Evolutionary conservation across 2,113 vertebrate genomes (phyloP).

Genomic region (Callipepla californica): DNA sequence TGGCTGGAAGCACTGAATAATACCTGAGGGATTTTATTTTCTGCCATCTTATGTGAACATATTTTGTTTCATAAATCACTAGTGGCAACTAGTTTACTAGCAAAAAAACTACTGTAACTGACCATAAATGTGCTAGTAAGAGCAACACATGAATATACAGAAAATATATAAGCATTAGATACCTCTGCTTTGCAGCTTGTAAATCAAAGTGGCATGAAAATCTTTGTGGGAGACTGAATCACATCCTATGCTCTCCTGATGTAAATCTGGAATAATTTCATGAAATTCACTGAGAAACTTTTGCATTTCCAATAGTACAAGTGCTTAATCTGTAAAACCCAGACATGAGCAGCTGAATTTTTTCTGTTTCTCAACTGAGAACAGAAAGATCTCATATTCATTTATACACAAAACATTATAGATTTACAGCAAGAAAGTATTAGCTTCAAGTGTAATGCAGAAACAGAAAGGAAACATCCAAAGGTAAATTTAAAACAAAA

Average conservation of each 20-base stretch:
- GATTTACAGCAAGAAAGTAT: slow-evolving; percentile 53
- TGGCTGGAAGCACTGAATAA: background rate
- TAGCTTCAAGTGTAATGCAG: slow-evolving; percentile 39
- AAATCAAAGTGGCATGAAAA: slow-evolving; percentile 29
- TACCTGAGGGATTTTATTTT: background rate
- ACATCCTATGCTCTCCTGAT: background rate
- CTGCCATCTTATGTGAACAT: background rate
- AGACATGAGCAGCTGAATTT: slow-evolving; percentile 5
- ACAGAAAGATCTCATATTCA: slow-evolving; percentile 29
- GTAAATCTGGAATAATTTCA: background rate
- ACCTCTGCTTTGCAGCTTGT: slow-evolving; percentile 27
- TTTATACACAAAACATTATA: slow-evolving; percentile 39
- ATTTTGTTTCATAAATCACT: background rate
- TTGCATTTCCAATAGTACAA: background rate
- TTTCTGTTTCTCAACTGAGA: slow-evolving; percentile 11
- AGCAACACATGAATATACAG: background rate
- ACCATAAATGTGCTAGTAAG: slow-evolving; percentile 2
- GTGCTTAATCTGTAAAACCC: slow-evolving; percentile 28
- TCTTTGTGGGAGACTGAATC: background rate
- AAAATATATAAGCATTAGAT: slow-evolving; percentile 46
- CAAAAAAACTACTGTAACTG: background rate
- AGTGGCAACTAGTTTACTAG: slow-evolving; percentile 1
- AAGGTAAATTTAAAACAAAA: slow-evolving; percentile 13
- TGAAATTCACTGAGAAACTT: background rate
- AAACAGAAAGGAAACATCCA: background rate